phyloP scores from a whole-genome alignment of 2,888 invertebrate genomes.

The Bhutanitis thaidina region DNA sequence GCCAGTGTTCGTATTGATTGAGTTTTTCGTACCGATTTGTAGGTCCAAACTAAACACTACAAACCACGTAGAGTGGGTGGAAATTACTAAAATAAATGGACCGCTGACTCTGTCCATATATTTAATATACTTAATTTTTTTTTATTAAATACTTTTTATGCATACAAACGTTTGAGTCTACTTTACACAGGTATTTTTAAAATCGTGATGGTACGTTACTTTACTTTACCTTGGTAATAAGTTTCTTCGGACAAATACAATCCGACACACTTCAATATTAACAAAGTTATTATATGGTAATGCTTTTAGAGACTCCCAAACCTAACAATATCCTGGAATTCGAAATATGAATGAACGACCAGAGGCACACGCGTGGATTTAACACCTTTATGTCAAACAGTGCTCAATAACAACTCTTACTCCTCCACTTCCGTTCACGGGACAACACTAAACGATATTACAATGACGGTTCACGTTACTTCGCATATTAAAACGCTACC shows the following conservation, averaged over 20 bases:
- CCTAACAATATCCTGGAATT: constrained; percentile 29
- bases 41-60: no score
- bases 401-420: constrained; percentile 19
- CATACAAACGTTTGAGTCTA: no score
- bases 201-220: no score
- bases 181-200: no score
- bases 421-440: constrained; percentile 57
- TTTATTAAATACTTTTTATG: no score
- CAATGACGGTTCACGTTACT: constrained; percentile 50
- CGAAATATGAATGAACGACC: constrained; percentile 27
- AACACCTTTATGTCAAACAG: constrained; percentile 45
- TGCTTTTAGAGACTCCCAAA: constrained; percentile 25
- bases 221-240: no score
- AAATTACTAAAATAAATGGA: no score
- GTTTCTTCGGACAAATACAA: constrained; percentile 8
- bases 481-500: constrained; percentile 35
- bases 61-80: no score
- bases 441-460: constrained; percentile 49
- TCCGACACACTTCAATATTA: constrained; percentile 21
- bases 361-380: constrained; percentile 47
- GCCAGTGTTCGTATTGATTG: no score
- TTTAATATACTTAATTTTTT: no score
- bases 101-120: no score
- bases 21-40: no score
- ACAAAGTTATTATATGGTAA: constrained; percentile 3